Evolutionary conservation across 1,140 invertebrate genomes (phyloP).

Genomic region (Medauroidea extradentata): DNA sequence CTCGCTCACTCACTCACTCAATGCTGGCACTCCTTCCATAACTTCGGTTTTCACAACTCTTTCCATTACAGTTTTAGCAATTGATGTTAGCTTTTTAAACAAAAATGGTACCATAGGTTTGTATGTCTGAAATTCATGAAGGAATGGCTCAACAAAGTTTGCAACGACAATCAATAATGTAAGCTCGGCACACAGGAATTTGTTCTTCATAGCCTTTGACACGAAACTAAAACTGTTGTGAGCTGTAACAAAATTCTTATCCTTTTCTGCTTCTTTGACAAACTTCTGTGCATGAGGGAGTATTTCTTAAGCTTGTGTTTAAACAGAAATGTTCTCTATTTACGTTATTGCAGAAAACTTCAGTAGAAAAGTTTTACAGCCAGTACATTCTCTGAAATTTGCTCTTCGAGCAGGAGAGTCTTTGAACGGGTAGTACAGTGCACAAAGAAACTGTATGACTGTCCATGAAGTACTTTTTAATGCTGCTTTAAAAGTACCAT

Average conservation of each 20-base stretch:
- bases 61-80: too few relatives aligned
- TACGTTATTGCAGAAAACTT: constrained; percentile 20
- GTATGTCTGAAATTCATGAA: too few relatives aligned
- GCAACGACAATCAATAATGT: too few relatives aligned
- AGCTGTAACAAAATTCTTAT: not conserved
- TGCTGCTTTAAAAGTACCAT: constrained; percentile 21
- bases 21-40: too few relatives aligned
- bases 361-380: constrained; percentile 13
- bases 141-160: too few relatives aligned
- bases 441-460: constrained; percentile 5
- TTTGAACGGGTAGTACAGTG: constrained; percentile 16
- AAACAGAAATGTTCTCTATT: constrained; percentile 15
- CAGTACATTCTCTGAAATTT: constrained; percentile 10
- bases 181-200: too few relatives aligned
- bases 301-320: not conserved
- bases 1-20: too few relatives aligned
- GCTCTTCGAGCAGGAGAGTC: constrained; percentile 14
- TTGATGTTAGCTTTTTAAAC: too few relatives aligned
- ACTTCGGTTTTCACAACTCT: too few relatives aligned
- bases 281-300: not conserved
- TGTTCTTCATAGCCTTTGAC: too few relatives aligned
- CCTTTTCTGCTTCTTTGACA: constrained; percentile 5
- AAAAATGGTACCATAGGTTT: too few relatives aligned
- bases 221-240: too few relatives aligned
- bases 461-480: constrained; percentile 13